These are phyloP conservation scores for Dipus sagitta DNA, from an alignment of 2,797 vertebrate genomes.

Conservation along the genomic window DNA sequence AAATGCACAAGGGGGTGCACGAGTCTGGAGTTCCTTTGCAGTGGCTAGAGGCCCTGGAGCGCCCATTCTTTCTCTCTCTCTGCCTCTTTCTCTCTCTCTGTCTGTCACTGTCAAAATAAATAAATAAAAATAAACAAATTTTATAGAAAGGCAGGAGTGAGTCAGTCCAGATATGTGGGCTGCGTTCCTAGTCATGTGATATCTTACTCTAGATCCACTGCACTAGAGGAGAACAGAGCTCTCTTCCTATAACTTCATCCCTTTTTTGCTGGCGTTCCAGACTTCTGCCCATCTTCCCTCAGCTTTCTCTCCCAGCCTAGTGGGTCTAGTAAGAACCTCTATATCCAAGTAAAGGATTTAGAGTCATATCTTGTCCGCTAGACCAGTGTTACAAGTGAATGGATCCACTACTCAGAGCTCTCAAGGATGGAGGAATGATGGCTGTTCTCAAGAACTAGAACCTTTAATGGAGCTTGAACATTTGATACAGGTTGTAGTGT, in stretches of 20 bases:
- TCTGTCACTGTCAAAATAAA: too few relatives aligned
- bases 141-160: neutral
- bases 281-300: neutral
- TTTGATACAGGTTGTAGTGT: neutral
- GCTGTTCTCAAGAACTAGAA: neutral
- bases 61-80: too few relatives aligned
- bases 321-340: neutral
- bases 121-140: too few relatives aligned
- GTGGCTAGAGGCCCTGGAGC: too few relatives aligned
- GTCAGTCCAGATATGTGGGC: neutral
- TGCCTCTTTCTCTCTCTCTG: too few relatives aligned
- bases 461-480: neutral
- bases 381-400: neutral
- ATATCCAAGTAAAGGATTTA: conserved; percentile 2
- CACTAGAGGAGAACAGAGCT: neutral
- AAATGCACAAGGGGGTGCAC: too few relatives aligned
- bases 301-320: neutral
- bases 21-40: too few relatives aligned
- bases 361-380: neutral
- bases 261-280: neutral
- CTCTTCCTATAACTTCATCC: neutral
- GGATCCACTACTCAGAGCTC: neutral
- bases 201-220: neutral
- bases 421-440: neutral
- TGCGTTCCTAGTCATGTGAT: neutral